Base-by-base conservation (phyloP, 2,888 invertebrate genomes). In the Coenonympha arcania region DNA sequence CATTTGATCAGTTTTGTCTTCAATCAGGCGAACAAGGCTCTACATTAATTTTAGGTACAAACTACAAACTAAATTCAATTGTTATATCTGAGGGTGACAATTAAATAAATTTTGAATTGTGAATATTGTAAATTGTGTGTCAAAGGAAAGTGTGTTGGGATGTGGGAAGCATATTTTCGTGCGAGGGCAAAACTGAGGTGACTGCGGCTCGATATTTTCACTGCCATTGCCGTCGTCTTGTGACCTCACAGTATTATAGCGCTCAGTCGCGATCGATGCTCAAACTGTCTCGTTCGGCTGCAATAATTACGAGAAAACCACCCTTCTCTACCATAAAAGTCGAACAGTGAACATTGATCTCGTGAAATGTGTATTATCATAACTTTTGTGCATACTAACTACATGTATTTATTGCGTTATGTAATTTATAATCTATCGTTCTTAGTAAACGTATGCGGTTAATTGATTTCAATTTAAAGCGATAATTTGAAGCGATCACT, bases 161-260 rank as follows among this genome's bases (percentile, higher is more conserved):
- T 15, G 34, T 18, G 22, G 9, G 16, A 11, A 48, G 19, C 31
- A 19, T 39, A 24, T 39, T 15, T 37, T 37, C 11, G 31, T 22
- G 26, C 16, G 22, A 41, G 41, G 50, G 30, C 52, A 50, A 55
- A 52, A 55, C 45, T 48, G 52, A 53, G 31, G 37, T 43, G 43
- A 37, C 13, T 28, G 36, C 20, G 33, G 18, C 18, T 11, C 22
- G 31, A 31, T 44, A 48, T 34, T 42, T 43, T 43, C 45, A 50
- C 50, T 50, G 54, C 50, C 52, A 54, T 46, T 40, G 41, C 34
- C 19, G 46, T 42, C 39, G 36, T 45, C 41, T 34, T 46, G 47
- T 40, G 50, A 50, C 41, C 20, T 48, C 37, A 44, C 54, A 52
- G 55, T 55, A 53, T 50, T 48, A 48, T 43, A 6, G 24, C 15